Percentiles rank a stretch among this genome's conserved stretches.
These are phyloP conservation scores for Chromis chromis DNA, from an alignment of 2,797 vertebrate genomes.

Conservation along the genomic window DNA sequence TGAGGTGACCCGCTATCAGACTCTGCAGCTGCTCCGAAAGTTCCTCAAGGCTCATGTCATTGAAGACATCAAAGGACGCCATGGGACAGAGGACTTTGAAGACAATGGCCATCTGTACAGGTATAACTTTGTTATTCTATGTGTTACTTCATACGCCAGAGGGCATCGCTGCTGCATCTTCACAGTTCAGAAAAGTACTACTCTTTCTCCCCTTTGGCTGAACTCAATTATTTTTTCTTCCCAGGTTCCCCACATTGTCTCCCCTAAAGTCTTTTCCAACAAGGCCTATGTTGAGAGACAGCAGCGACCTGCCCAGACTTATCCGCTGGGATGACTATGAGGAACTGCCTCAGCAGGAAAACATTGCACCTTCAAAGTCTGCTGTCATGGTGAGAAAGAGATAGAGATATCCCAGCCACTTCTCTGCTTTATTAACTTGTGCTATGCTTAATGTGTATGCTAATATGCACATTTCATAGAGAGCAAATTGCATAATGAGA, in stretches of 20 bases:
- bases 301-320: constrained; percentile 86
- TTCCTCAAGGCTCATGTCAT: constrained; percentile 96
- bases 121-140: constrained; percentile 68
- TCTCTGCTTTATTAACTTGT: neutral
- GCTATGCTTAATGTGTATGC: neutral
- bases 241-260: constrained; percentile 88
- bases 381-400: constrained; percentile 69
- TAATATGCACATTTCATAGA: no score
- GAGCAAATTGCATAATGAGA: constrained; percentile 1
- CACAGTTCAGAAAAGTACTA: no score
- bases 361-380: constrained; percentile 84
- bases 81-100: constrained; percentile 94
- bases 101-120: constrained; percentile 91
- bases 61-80: constrained; percentile 94
- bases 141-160: neutral
- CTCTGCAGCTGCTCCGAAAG: constrained; percentile 92
- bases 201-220: neutral
- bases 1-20: constrained; percentile 93
- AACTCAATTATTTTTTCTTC: constrained; percentile 15
- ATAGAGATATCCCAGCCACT: neutral
- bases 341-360: constrained; percentile 81
- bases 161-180: neutral
- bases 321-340: constrained; percentile 89
- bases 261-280: constrained; percentile 92
- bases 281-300: constrained; percentile 75